Percentiles rank a stretch among this genome's conserved stretches.
These are phyloP conservation scores for Phymatocera aterrima DNA, from an alignment of 2,888 invertebrate genomes.

Conservation along the genomic window DNA sequence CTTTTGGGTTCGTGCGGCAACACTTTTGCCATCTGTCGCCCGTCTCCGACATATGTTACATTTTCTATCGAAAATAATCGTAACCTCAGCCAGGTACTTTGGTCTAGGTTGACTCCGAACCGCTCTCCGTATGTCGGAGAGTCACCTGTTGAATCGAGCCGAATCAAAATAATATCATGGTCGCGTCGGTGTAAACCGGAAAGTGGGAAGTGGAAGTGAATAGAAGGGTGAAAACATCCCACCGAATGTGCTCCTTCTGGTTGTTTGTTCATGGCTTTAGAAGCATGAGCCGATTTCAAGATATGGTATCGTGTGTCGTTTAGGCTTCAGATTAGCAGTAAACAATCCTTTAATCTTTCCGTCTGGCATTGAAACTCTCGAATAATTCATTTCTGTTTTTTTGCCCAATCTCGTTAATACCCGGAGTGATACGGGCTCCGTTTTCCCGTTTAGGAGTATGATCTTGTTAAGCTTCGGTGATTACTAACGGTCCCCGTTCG, in stretches of 20 bases:
- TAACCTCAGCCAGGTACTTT: conserved; percentile 50
- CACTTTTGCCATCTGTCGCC: conserved; percentile 65
- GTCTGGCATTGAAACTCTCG: neutral
- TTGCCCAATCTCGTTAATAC: too few relatives aligned
- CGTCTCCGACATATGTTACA: conserved; percentile 66
- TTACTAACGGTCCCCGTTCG: neutral
- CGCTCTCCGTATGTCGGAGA: conserved; percentile 69
- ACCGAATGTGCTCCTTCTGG: neutral
- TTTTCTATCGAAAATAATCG: conserved; percentile 62
- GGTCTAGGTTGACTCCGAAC: conserved; percentile 47
- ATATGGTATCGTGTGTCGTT: neutral
- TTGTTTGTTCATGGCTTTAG: neutral
- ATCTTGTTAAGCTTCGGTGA: conserved; percentile 1
- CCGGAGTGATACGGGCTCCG: neutral
- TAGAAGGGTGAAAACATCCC: neutral
- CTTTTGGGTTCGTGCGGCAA: conserved; percentile 39
- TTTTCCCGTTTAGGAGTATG: neutral
- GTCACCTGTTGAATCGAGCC: conserved; percentile 67
- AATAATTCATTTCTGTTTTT: too few relatives aligned
- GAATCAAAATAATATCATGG: conserved; percentile 67
- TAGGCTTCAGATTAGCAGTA: neutral
- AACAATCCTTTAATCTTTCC: neutral
- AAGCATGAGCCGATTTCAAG: neutral
- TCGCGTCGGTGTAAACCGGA: conserved; percentile 15
- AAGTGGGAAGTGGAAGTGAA: neutral